phyloP scores from a whole-genome alignment of 2,797 vertebrate species.

The Spheniscus humboldti region DNA sequence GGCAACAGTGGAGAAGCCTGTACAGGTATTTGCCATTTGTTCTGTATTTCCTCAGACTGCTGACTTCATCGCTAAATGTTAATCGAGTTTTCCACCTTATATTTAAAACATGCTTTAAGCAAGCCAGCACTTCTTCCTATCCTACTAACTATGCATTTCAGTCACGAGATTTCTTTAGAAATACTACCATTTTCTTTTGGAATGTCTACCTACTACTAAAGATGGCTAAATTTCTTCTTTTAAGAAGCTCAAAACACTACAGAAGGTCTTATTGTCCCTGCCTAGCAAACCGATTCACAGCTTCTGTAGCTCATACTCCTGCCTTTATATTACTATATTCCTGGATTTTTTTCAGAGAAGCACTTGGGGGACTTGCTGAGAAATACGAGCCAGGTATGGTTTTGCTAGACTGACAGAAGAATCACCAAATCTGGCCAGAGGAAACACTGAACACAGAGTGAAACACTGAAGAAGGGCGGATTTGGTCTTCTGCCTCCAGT shows the following conservation, averaged over 20 bases:
- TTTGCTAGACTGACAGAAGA: not conserved
- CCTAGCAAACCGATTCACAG: not conserved
- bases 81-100: conserved; percentile 13
- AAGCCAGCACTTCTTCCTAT: not conserved
- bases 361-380: not conserved
- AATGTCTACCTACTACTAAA: not conserved
- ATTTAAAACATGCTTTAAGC: conserved; percentile 2
- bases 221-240: not conserved
- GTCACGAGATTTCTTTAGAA: not conserved
- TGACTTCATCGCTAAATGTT: not conserved
- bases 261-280: not conserved
- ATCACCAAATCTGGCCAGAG: not conserved
- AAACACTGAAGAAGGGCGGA: not conserved
- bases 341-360: not conserved
- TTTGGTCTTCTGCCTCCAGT: not conserved
- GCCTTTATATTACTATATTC: not conserved
- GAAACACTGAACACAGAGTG: not conserved
- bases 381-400: not conserved
- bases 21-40: conserved; percentile 7
- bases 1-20: not conserved
- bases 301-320: not conserved
- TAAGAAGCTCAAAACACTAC: not conserved
- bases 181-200: not conserved
- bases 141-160: not conserved
- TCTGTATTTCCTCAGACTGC: not conserved